phyloP scores from a whole-genome alignment of 2,797 vertebrate genomes.

The Propithecus deckenii region DNA sequence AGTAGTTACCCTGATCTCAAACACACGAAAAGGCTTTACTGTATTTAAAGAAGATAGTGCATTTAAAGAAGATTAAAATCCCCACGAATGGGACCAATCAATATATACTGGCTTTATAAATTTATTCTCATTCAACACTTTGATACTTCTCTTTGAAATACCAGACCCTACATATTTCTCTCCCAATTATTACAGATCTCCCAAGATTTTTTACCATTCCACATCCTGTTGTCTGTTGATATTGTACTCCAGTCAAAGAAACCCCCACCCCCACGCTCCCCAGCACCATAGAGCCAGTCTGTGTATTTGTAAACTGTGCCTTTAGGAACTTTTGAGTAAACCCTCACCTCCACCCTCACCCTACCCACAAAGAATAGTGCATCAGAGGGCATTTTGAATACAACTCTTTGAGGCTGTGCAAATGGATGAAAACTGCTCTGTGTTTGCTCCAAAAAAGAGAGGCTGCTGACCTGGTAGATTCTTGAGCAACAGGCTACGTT shows the following conservation, averaged over 20 bases:
- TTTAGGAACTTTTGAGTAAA: background rate
- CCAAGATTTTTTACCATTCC: background rate
- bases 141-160: background rate
- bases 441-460: background rate
- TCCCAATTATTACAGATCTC: background rate
- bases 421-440: background rate
- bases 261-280: accelerated
- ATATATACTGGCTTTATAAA: background rate
- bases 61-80: background rate
- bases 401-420: background rate
- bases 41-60: background rate
- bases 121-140: background rate
- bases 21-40: background rate
- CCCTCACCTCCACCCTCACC: accelerated
- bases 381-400: background rate
- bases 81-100: background rate
- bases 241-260: background rate
- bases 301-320: background rate
- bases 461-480: background rate
- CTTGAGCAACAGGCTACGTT: background rate
- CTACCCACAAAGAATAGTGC: no score
- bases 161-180: background rate
- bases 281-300: background rate
- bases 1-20: background rate
- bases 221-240: background rate